Conservation (phyloP, 92 coral and sea anemone genomes). For the Phymanthus crucifer region DNA sequence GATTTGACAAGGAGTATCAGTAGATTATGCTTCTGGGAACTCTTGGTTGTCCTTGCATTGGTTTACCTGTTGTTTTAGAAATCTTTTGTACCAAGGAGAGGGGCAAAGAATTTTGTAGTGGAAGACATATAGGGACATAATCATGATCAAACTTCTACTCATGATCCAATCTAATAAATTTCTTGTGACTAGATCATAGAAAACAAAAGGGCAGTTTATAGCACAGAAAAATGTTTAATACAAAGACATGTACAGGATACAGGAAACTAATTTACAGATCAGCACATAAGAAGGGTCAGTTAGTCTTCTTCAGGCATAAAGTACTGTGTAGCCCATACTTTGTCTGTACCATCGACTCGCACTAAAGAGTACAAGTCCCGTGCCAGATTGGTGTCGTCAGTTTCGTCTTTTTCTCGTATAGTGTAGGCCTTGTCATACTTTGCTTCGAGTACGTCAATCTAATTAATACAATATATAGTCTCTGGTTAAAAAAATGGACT, state of each 20-base stretch:
- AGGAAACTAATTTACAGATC: not conserved
- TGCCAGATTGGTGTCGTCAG: constrained; percentile 56
- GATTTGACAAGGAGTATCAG: not conserved
- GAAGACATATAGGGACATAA: too few relatives aligned
- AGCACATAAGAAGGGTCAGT: not conserved
- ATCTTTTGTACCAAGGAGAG: too few relatives aligned
- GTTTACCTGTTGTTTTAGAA: too few relatives aligned
- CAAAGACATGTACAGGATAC: not conserved
- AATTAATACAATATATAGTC: constrained; percentile 1
- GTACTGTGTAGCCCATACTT: constrained; percentile 85
- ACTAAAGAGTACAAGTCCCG: constrained; percentile 69
- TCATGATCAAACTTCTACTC: too few relatives aligned
- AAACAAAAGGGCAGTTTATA: too few relatives aligned
- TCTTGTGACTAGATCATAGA: too few relatives aligned
- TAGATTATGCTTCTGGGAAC: too few relatives aligned
- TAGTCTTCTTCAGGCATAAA: constrained; percentile 83
- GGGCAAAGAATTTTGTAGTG: too few relatives aligned
- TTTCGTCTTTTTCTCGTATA: constrained; percentile 57
- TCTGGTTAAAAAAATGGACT: not conserved
- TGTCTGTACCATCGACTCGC: constrained; percentile 70
- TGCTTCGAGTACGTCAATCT: constrained; percentile 87
- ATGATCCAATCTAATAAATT: too few relatives aligned
- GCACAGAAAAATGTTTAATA: not conserved
- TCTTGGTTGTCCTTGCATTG: too few relatives aligned
- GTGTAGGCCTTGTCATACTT: constrained; percentile 85